These are phyloP conservation scores for zebrafish (Danio rerio) DNA, from an alignment of 2,113 vertebrate genomes.

Conservation along the genomic window DNA sequence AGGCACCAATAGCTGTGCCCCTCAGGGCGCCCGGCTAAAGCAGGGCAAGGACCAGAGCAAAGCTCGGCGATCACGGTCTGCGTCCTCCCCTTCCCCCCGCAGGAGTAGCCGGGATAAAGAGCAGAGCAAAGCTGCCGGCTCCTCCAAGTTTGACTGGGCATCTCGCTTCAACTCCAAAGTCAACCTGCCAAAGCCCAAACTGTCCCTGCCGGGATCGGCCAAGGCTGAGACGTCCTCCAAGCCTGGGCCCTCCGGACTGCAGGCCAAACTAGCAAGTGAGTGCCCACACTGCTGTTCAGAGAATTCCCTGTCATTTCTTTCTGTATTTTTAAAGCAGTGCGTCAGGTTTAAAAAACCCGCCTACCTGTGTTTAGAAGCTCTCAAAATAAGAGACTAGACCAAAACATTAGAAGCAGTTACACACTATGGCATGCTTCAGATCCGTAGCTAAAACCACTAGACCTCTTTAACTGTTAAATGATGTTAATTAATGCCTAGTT, in stretches of 20 bases:
- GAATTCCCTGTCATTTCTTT: neutral
- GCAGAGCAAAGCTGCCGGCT: slow-evolving; percentile 90
- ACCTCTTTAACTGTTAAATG: too few relatives aligned
- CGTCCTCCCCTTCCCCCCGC: slow-evolving; percentile 95
- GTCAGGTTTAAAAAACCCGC: neutral
- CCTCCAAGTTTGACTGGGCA: slow-evolving; percentile 99
- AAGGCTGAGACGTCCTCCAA: slow-evolving; percentile 97
- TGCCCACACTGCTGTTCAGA: slow-evolving; percentile 52
- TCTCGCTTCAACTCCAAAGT: slow-evolving; percentile 98
- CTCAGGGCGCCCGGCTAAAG: slow-evolving; percentile 94
- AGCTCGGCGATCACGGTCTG: slow-evolving; percentile 93
- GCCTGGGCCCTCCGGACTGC: slow-evolving; percentile 98
- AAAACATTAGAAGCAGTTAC: too few relatives aligned
- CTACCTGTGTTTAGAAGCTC: neutral
- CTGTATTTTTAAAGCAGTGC: neutral
- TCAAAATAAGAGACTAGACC: neutral
- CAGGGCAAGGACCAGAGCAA: slow-evolving; percentile 99
- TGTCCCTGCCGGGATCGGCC: slow-evolving; percentile 96
- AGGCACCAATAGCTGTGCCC: slow-evolving; percentile 81
- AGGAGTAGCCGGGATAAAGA: slow-evolving; percentile 98
- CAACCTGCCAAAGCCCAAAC: slow-evolving; percentile 98
- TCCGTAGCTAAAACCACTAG: too few relatives aligned
- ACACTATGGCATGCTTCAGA: too few relatives aligned
- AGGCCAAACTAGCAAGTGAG: slow-evolving; percentile 99
- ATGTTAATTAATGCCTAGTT: too few relatives aligned